A percentile compares a stretch with the other conserved stretches of the same genome.
Evolutionary conservation across 1,140 invertebrate genomes (phyloP).

Genomic region (Leptinotarsa undecemlineata): DNA sequence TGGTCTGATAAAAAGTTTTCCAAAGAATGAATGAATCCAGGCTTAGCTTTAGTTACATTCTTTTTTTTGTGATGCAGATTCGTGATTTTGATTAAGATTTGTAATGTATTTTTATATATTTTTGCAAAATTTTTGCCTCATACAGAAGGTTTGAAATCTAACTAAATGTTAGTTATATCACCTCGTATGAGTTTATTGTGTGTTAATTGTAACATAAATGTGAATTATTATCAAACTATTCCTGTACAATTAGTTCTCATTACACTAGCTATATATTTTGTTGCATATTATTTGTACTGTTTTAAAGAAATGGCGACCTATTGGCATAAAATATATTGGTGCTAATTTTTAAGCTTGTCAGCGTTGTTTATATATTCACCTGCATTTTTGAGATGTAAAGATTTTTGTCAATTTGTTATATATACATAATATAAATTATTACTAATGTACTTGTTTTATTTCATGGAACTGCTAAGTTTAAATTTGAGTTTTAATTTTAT

Average conservation of each 20-base stretch:
- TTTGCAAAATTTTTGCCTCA: slow-evolving; percentile 36
- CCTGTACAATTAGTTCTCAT: slow-evolving; percentile 3
- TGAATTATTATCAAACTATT: slow-evolving; percentile 24
- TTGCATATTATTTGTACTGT: slow-evolving; percentile 16
- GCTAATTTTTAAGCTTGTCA: slow-evolving; percentile 35
- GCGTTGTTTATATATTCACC: slow-evolving; percentile 24
- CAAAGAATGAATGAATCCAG: slow-evolving; percentile 27
- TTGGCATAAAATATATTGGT: slow-evolving; percentile 30
- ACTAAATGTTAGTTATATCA: not conserved
- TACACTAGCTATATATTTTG: slow-evolving; percentile 5
- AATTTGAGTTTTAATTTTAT: no score
- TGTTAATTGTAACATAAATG: slow-evolving; percentile 23
- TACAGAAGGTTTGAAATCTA: slow-evolving; percentile 11
- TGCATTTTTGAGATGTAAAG: slow-evolving; percentile 26
- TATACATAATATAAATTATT: slow-evolving; percentile 18
- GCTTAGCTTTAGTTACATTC: slow-evolving; percentile 26
- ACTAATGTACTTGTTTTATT: no score
- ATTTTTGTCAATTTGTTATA: slow-evolving; percentile 31
- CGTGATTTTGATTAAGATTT: slow-evolving; percentile 33
- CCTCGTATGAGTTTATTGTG: not conserved
- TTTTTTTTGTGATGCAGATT: slow-evolving; percentile 29
- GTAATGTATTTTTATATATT: slow-evolving; percentile 36
- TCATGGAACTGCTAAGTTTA: no score
- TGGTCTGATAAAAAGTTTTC: slow-evolving; percentile 23
- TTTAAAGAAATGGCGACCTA: not conserved